Conservation (phyloP, 2,888 invertebrate species). For the Cryptocephalus moraei region DNA sequence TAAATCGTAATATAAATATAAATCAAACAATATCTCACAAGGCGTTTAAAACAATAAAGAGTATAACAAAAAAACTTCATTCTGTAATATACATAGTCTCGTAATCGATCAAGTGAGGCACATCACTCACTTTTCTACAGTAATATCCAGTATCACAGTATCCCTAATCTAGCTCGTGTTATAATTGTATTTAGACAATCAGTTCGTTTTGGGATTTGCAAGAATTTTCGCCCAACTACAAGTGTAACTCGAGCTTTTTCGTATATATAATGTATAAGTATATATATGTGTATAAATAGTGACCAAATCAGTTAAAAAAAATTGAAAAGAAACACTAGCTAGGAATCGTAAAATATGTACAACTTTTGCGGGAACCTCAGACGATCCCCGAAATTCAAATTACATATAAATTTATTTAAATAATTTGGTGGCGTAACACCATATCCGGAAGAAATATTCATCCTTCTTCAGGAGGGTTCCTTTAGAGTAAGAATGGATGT, state of each 20-base stretch:
- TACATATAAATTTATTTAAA: conserved; percentile 50
- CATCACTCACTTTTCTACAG: conserved; percentile 10
- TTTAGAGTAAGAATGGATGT: conserved; percentile 82
- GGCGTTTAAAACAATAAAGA: no score
- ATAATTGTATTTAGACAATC: conserved; percentile 11
- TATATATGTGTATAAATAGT: conserved; percentile 11
- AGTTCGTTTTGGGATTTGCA: conserved; percentile 21
- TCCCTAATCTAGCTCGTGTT: conserved; percentile 15
- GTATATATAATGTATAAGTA: conserved; percentile 7
- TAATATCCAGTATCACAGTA: conserved; percentile 27
- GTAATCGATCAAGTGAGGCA: conserved; percentile 13
- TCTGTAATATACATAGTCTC: not conserved
- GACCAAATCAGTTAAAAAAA: conserved; percentile 16
- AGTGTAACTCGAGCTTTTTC: conserved; percentile 11
- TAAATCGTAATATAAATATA: no score
- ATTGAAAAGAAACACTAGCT: conserved; percentile 11
- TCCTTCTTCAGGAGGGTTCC: conserved; percentile 74
- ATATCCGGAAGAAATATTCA: conserved; percentile 94
- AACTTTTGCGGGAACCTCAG: conserved; percentile 13
- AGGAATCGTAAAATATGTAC: conserved; percentile 22
- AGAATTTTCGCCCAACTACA: conserved; percentile 3
- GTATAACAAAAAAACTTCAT: no score
- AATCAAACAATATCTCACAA: no score
- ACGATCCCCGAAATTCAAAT: conserved; percentile 3
- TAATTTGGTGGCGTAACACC: conserved; percentile 75